Evolutionary conservation across 1,140 invertebrate species (phyloP), one percentile per base, ranked within the genome.

Genomic region (Calephelis virginiensis): DNA sequence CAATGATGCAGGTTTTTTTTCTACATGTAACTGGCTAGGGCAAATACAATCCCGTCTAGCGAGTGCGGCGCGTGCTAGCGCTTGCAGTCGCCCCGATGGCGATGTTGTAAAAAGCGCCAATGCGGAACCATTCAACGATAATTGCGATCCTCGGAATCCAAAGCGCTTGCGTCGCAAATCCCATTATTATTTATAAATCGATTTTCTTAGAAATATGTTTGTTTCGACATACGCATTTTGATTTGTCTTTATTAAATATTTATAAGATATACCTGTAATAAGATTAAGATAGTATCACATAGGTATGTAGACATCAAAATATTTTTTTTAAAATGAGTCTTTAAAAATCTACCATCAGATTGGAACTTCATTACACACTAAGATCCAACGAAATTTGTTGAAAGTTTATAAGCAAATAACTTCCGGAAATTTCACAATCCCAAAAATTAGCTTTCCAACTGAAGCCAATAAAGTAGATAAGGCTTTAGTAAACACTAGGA

Each of bases 161-260:
- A 76, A 71, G 66, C 75, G 76, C 76, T 81, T 77, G 72, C 72
- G 73, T 66, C 73, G 76, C 73, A 75, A 76, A 79, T 81, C 72
- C 77, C 76, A 74, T 75, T 78, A 78, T 78, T 76, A 43, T 64
- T 43, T 56, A 56, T 56, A 45, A 56, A 49, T 40, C 43, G 13
- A 64, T 64, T 17, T 64, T 64, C 48, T 64, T 48, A 40, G 50
- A 56, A 56, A 56, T 17, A 28, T 56, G 11, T 56, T 56, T 28
- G 28, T 28, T 28, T 28, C 28, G 28, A 28, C 2, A 28, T 28
- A 28, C 0, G 5, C 28, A 28, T 28, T 28, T 28, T 4, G 28
- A 2, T 28, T 28, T 28, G 3, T 28, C 28, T 2, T 28, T 28
- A 28, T 28, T 28, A 28, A 28, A 28, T 28, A 28, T 28, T 28